A percentile compares a stretch with the other conserved stretches of the same genome.
Conservation (phyloP, 2,888 invertebrate species). For the Beris morrisii region DNA sequence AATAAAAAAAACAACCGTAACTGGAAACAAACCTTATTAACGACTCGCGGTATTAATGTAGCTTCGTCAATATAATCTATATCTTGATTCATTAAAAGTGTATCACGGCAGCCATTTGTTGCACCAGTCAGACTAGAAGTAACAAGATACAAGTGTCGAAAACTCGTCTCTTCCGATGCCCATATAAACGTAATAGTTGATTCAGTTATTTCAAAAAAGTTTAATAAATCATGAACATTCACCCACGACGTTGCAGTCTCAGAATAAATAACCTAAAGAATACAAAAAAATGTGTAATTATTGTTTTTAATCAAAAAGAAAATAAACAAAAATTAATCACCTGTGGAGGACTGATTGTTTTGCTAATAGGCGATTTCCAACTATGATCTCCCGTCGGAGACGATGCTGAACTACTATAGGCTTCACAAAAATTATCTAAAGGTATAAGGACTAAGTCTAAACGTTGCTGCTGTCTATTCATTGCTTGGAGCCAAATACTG, state of each 20-base stretch:
- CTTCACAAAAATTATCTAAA: conserved; percentile 69
- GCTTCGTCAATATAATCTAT: conserved; percentile 46
- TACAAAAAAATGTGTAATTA: conserved; percentile 19
- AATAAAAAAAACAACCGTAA: not conserved
- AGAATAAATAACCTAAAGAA: conserved; percentile 53
- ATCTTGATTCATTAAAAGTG: conserved; percentile 40
- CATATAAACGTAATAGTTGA: conserved; percentile 72
- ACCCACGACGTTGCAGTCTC: conserved; percentile 79
- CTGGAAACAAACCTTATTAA: conserved; percentile 59
- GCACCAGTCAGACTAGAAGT: conserved; percentile 63
- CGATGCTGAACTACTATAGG: conserved; percentile 56
- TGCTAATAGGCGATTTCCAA: conserved; percentile 54
- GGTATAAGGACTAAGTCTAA: conserved; percentile 83
- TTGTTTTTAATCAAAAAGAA: not conserved
- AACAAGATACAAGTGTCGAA: conserved; percentile 81
- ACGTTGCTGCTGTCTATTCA: conserved; percentile 84
- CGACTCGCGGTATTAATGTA: conserved; percentile 62
- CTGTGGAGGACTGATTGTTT: conserved; percentile 52
- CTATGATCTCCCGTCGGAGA: conserved; percentile 55
- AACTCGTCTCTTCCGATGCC: conserved; percentile 92
- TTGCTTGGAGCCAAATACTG: conserved; percentile 90
- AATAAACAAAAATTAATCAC: conserved; percentile 37
- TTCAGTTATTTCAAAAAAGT: conserved; percentile 67
- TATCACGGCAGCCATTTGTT: conserved; percentile 59
- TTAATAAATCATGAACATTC: conserved; percentile 87